Evolutionary conservation across 1,140 invertebrate species (phyloP), one percentile per base, ranked within the genome.

Genomic region (Caenorhabditis elegans): DNA sequence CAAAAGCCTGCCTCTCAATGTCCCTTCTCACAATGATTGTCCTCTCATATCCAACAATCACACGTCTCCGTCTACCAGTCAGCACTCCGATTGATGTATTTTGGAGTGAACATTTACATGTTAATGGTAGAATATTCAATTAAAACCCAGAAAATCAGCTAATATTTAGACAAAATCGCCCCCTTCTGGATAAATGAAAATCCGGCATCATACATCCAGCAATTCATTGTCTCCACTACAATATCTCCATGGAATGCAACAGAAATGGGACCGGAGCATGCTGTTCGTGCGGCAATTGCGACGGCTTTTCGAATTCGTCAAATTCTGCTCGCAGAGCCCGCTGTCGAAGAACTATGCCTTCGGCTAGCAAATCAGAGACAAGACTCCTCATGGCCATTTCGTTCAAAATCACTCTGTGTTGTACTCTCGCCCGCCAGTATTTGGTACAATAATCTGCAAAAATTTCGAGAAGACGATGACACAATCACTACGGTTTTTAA

Each of bases 11-110:
- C 82, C 77, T 87, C 4, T 77, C 87, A 3, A 60, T 87, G 51
- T 87, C 87, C 1, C 83, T 88, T 51, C 22, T 86, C 17, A 86
- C 85, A 15, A 85, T 88, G 31, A 13, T 87, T 13, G 78, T 87
- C 49, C 83, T 87, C 17, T 88, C 84, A 0, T 87, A 88, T 79
- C 86, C 86, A 26, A 87, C 86, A 3, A 49, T 88, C 5, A 75
- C 78, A 15, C 36, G 79, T n/a, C 26, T 88, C 3, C 36, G 82
- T 17, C 48, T 87, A 6, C 86, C 86, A 17, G 82, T 82, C 19
- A 85, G 80, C n/a, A 83, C 65, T 13, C 87, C 86, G 8, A 86
- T 88, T 70, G 87, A 87, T 53, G 85, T 86, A 1, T 80, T 83
- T 31, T 82, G 85, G 82, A 85, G 55, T 36, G 51, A 70, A 26